Percentiles rank a stretch among this genome's conserved stretches.
Conservation (phyloP, 2,113 vertebrate genomes). For the Stomatorhinus ivindoensis region DNA sequence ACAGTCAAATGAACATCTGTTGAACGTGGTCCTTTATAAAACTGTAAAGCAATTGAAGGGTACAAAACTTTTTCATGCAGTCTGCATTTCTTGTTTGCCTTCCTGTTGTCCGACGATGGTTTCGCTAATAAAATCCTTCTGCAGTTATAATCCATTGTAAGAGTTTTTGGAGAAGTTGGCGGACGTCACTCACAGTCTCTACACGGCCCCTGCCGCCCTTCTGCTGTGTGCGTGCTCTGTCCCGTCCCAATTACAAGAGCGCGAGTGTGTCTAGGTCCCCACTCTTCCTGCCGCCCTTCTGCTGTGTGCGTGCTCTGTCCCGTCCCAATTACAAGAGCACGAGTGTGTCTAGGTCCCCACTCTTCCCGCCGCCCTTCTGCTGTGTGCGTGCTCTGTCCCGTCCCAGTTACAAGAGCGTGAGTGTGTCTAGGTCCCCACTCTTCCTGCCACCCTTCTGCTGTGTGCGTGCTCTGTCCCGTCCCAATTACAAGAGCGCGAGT, state of each 20-base stretch:
- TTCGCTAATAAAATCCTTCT: background rate
- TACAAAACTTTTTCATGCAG: background rate
- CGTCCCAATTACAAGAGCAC: slow-evolving; percentile 31
- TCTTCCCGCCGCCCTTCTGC: background rate
- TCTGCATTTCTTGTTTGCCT: background rate
- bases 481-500: slow-evolving; percentile 32
- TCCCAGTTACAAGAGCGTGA: slow-evolving; percentile 31
- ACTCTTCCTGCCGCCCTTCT: background rate
- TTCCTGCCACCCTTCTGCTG: background rate
- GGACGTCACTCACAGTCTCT: background rate
- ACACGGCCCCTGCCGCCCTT: background rate
- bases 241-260: slow-evolving; percentile 30
- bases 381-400: background rate
- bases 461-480: background rate
- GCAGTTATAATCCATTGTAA: background rate
- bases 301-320: background rate
- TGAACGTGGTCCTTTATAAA: background rate
- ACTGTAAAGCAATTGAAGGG: background rate
- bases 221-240: background rate
- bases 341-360: slow-evolving; percentile 21
- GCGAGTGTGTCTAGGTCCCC: slow-evolving; percentile 22
- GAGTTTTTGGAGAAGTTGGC: background rate
- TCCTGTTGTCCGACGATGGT: background rate
- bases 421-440: slow-evolving; percentile 25
- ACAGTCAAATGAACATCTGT: background rate